A percentile compares a stretch with the other conserved stretches of the same genome.
phyloP scores from a whole-genome alignment of 2,888 invertebrate genomes.

The Hemicrepidius hirtus region DNA sequence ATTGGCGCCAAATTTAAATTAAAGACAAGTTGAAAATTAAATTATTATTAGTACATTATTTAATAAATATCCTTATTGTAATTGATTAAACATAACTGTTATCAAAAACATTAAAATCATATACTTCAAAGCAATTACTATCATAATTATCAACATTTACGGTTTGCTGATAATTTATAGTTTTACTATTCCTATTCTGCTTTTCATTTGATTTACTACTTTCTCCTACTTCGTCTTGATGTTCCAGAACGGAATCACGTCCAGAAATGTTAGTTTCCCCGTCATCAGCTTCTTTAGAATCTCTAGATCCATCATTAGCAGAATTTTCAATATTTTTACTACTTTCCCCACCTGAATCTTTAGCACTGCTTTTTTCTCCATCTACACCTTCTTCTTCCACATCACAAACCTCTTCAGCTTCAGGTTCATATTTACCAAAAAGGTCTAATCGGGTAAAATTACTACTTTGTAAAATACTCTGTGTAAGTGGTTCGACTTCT shows the following conservation, averaged over 20 bases:
- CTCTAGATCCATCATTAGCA: conserved; percentile 24
- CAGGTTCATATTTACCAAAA: conserved; percentile 49
- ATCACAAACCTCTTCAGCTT: conserved; percentile 35
- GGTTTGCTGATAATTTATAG: conserved; percentile 1
- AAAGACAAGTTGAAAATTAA: too few relatives aligned
- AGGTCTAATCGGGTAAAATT: conserved; percentile 47
- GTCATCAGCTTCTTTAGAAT: conserved; percentile 18
- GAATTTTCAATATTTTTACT: conserved; percentile 28
- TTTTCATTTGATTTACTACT: conserved; percentile 23
- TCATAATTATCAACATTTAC: conserved; percentile 14
- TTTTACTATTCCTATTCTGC: conserved; percentile 19
- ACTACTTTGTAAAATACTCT: conserved; percentile 31
- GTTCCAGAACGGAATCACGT: conserved; percentile 25
- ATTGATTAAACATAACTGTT: conserved; percentile 42
- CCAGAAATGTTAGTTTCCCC: conserved; percentile 6
- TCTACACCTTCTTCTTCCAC: conserved; percentile 20
- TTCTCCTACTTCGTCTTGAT: conserved; percentile 33
- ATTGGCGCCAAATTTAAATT: too few relatives aligned
- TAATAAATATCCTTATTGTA: background rate
- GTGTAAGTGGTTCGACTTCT: conserved; percentile 13
- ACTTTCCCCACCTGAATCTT: conserved; percentile 22
- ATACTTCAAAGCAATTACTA: conserved; percentile 20
- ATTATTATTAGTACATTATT: too few relatives aligned
- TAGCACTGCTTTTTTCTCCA: conserved; percentile 15
- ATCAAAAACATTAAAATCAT: conserved; percentile 41